Base-by-base conservation (phyloP, 1,140 invertebrate species). In the Elymnias hypermnestra region DNA sequence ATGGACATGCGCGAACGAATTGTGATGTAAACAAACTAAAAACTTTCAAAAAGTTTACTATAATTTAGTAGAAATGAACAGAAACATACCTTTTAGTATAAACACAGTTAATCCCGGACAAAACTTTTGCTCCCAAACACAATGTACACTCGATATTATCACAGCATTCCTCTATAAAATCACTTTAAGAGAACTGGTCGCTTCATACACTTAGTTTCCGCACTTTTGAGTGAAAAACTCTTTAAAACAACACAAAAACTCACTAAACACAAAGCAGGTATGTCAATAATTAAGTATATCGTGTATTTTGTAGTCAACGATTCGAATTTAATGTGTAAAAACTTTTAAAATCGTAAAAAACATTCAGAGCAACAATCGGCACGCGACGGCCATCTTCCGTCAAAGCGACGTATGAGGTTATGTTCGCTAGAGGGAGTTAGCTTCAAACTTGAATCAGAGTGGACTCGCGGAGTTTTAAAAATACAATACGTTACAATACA, bases 341-440 rank as follows among this genome's bases (percentile, higher is more conserved):
- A 77, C 68, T 77, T 77, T 65, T 63, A 64, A 71, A 74, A 70
- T 52, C 57, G 60, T 60, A 50, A 61, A 77, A 81, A 77, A 77
- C 70, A 83, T 68, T 69, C 70, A 57, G 76, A 79, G 72, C 73
- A 60, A 81, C 71, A 74, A 61, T 65, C 72, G 53, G 53, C 67
- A 82, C 73, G 64, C 79, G 79, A 75, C 79, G 73, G 79, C 79
- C 79, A 83, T 83, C 71, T 83, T 83, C 77, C 72, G 75, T 70
- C 72, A 66, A 71, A 65, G 64, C 62, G 57, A 54, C 55, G 64
- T 77, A 77, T 74, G 48, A 75, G 55, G 58, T 74, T 71, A 59
- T 36, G 31, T 38, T 39, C 64, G 51, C 58, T 60, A 83, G 76
- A 76, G 71, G 79, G 72, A 62, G 57, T 43, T 50, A 44, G 17